Evolutionary conservation across 2,888 invertebrate genomes (phyloP).

Genomic region (Mesochorus sp.): DNA sequence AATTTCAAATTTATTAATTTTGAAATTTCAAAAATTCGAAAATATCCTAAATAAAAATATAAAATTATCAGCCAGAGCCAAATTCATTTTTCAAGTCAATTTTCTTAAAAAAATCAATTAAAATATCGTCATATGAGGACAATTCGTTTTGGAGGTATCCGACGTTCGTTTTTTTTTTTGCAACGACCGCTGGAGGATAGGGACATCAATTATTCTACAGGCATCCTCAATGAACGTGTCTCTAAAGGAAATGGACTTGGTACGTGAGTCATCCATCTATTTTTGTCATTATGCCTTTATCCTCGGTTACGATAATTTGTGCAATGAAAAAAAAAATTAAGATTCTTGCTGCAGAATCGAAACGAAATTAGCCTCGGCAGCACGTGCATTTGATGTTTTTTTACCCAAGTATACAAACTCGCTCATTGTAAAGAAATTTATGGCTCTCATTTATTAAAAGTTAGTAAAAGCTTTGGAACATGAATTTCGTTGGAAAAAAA

Average conservation of each 20-base stretch:
- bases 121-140: not conserved
- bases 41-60: too few relatives aligned
- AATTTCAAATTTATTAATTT: too few relatives aligned
- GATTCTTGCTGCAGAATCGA: not conserved
- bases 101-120: not conserved
- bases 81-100: too few relatives aligned
- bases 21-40: too few relatives aligned
- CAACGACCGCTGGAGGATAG: not conserved
- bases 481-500: slow-evolving; percentile 12
- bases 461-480: slow-evolving; percentile 18
- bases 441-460: too few relatives aligned
- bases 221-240: slow-evolving; percentile 18
- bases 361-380: not conserved
- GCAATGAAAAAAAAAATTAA: not conserved
- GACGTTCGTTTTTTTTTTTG: not conserved
- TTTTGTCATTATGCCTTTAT: slow-evolving; percentile 39
- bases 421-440: slow-evolving; percentile 9
- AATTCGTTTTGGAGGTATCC: not conserved
- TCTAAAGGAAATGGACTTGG: slow-evolving; percentile 41
- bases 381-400: not conserved
- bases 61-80: too few relatives aligned
- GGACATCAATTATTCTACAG: slow-evolving; percentile 22
- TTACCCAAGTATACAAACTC: not conserved
- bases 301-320: not conserved
- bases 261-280: slow-evolving; percentile 52